These are phyloP conservation scores for Passer domesticus DNA, from an alignment of 2,113 vertebrate genomes.

Conservation along the genomic window DNA sequence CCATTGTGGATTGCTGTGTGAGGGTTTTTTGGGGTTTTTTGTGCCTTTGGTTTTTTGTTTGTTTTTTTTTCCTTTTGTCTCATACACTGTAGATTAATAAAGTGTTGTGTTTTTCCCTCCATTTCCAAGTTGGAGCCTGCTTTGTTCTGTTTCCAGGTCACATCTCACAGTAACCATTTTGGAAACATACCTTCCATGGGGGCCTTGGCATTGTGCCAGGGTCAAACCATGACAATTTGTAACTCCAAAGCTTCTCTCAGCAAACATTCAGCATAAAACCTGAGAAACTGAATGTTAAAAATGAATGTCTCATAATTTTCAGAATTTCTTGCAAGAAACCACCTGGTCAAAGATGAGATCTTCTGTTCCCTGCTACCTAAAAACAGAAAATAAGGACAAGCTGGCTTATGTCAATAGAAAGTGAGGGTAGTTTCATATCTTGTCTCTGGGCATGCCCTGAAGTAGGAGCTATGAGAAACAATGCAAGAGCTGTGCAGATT, in stretches of 20 bases:
- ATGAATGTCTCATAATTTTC: not conserved
- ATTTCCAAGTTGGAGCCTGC: too few relatives aligned
- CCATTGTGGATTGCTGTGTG: too few relatives aligned
- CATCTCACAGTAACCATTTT: too few relatives aligned
- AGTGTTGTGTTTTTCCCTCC: too few relatives aligned
- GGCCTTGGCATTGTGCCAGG: too few relatives aligned
- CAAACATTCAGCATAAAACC: not conserved
- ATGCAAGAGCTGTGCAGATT: not conserved
- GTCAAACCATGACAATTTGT: too few relatives aligned
- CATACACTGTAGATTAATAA: too few relatives aligned
- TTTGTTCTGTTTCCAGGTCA: too few relatives aligned
- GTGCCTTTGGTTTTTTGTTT: too few relatives aligned
- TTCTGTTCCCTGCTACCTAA: not conserved
- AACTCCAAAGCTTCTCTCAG: not conserved
- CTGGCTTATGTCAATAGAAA: not conserved
- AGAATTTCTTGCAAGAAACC: not conserved
- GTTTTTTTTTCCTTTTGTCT: too few relatives aligned
- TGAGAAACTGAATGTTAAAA: not conserved
- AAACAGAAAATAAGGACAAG: not conserved
- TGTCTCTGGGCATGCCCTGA: not conserved
- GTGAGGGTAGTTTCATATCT: fast-evolving
- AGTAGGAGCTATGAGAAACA: not conserved
- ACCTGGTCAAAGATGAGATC: not conserved
- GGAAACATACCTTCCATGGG: too few relatives aligned
- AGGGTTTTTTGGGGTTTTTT: too few relatives aligned